Base-by-base conservation (phyloP, 2,888 invertebrate genomes). In the Meteorus colon region DNA sequence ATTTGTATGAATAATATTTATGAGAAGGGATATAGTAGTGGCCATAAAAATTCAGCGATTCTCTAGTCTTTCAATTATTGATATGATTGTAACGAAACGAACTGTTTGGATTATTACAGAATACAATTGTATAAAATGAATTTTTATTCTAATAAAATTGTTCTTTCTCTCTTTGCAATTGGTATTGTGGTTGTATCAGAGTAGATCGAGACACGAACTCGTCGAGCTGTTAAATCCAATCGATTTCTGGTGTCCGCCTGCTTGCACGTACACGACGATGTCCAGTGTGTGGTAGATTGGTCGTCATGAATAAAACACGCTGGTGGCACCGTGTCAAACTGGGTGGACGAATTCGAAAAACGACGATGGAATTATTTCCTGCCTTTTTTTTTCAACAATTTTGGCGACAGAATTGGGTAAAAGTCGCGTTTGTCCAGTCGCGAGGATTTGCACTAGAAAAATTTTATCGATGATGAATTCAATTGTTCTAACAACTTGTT, bases 291-390 rank as follows among this genome's bases (percentile, higher is more conserved):
- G 24, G 31, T 29, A 24, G 41, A 65, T 59, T 71, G 66, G 37
- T 34, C 78, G 78, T 80, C 80, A 81, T 80, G 82, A 82, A 82
- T 82, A 82, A 82, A 82, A 79, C 80, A 82, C 77, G 72, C 80
- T 65, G 71, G 73, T 81, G 79, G 80, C 77, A 80, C 80, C n/a
- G n/a, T n/a, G 79, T 82, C 81, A 82, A 82, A 80, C 81, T 80
- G 79, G 75, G n/a, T 79, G 77, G 77, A 80, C 79, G 77, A 76
- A 80, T 78, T 78, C 79, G 77, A 82, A 77, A 78, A 71, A 76
- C 74, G 69, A 74, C 74, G 73, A 77, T 78, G 78, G 75, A 81
- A 81, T 81, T 80, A 74, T 75, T 76, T 77, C 77, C 76, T 80
- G 78, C 78, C 76, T 45, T 70, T 60, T 69, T 72, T 51, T 41